Conservation (phyloP, 1,140 invertebrate genomes). For the Trichonephila clavata region DNA sequence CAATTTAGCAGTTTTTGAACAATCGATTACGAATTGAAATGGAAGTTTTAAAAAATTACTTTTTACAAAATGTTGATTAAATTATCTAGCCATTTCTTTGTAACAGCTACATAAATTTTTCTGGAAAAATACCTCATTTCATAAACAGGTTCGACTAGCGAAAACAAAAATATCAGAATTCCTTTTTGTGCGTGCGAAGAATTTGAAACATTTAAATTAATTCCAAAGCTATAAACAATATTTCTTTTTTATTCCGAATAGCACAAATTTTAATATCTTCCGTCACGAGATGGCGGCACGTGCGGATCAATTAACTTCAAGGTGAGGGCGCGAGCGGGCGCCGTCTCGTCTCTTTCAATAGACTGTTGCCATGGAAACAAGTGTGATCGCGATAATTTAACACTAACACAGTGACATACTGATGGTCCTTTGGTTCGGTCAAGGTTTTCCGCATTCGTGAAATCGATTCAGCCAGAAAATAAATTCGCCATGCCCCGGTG, state of each 20-base stretch:
- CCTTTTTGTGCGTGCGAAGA: background rate
- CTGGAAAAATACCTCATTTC: no score
- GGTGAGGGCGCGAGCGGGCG: background rate
- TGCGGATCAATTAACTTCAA: background rate
- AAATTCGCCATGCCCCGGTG: background rate
- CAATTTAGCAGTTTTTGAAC: no score
- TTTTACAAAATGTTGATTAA: no score
- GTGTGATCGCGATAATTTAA: background rate
- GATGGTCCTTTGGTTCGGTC: constrained; percentile 26
- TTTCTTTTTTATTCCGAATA: background rate
- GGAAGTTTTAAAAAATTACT: no score
- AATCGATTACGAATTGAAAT: no score
- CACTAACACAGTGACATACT: constrained; percentile 68
- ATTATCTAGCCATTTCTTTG: no score
- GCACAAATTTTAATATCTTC: background rate
- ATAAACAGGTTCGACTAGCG: background rate
- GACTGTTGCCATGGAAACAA: constrained; percentile 26
- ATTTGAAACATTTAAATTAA: background rate
- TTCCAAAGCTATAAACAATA: background rate
- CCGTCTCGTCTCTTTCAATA: constrained; percentile 12
- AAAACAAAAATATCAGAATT: background rate
- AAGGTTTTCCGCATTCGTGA: constrained; percentile 45
- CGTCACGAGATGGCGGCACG: constrained; percentile 47
- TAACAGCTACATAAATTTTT: no score
- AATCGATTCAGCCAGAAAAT: constrained; percentile 41